A percentile compares a stretch with the other conserved stretches of the same genome.
These are phyloP conservation scores for Ceratosolen fusciceps DNA, from an alignment of 1,140 invertebrate genomes.

Conservation along the genomic window DNA sequence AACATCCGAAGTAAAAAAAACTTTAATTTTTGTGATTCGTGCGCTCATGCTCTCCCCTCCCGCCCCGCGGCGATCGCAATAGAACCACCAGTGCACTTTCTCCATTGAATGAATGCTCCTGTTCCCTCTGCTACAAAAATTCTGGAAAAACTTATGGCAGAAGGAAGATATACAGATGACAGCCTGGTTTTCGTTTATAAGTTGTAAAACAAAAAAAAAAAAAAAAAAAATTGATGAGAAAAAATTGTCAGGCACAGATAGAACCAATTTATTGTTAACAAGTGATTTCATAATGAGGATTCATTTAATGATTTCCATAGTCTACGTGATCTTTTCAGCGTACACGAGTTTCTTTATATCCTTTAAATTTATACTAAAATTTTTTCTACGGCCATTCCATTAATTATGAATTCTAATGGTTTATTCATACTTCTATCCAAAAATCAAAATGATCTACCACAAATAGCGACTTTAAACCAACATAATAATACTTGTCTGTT, in stretches of 20 bases:
- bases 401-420: neutral
- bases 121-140: neutral
- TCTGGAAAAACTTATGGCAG: neutral
- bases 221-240: too few species aligned
- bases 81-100: slow-evolving; percentile 1
- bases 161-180: neutral
- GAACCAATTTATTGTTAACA: neutral
- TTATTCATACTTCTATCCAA: neutral
- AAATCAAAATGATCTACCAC: too few species aligned
- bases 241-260: neutral
- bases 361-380: too few species aligned
- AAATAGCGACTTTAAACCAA: too few species aligned
- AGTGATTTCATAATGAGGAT: neutral
- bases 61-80: too few species aligned
- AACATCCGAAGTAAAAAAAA: slow-evolving; percentile 1
- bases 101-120: neutral
- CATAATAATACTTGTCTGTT: too few species aligned
- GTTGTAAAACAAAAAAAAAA: too few species aligned
- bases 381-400: too few species aligned
- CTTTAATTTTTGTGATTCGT: slow-evolving; percentile 25
- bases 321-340: neutral
- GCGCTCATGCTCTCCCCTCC: neutral
- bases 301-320: neutral
- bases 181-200: neutral
- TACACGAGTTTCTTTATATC: neutral